Evolutionary conservation across 30 jellyfish, hydroid and myxozoan species (phyloP), one percentile per base, ranked within the genome.

Genomic region (Hydractinia symbiolongicarpus): DNA sequence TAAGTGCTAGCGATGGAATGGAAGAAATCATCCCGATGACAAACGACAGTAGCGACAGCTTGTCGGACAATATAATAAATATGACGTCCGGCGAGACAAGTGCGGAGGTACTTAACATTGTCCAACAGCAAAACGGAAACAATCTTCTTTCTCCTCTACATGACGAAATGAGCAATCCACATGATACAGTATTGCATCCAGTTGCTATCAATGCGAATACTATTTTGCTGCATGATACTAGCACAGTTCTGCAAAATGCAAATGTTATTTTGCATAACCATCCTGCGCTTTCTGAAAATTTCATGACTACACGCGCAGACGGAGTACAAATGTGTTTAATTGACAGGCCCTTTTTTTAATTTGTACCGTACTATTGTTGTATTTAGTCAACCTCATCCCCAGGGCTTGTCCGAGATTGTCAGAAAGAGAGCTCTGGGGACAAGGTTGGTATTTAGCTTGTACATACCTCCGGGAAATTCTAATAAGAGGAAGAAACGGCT

Each of bases 281-380:
- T 51, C 74, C 74, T 13, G 74, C 9, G 74, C 40, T 64, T 64
- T 44, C 74, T 9, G 74, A 64, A 64, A 44, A 64, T n/a, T 64
- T 64, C n/a, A n/a, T 64, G 19, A 64, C 74, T 6, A 64, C 19
- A 6, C 52, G 40, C 40, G 74, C 74, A 16, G 69, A 13, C 19
- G 17, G 74, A 44, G 6, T 64, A 64, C 74, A 64, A 64, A 7
- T 64, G 19, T 64, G 74, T 64, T 51, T 64, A 7, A 64, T 64
- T 51, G 74, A 64, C 19, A 44, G 74, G 9, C 19, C 52, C 16
- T 64, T 64, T 4, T 64, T 64, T 64, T 64, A 64, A 64, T 30
- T 30, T 30, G 44, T 2, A 30, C 44, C 44, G 44, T 30, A 30
- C 44, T 30, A 30, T 30, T 30, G 44, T 30, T 30, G 44, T 30